A percentile compares a stretch with the other conserved stretches of the same genome.
Conservation (phyloP, 2,888 invertebrate genomes). For the Cyaniris semiargus region DNA sequence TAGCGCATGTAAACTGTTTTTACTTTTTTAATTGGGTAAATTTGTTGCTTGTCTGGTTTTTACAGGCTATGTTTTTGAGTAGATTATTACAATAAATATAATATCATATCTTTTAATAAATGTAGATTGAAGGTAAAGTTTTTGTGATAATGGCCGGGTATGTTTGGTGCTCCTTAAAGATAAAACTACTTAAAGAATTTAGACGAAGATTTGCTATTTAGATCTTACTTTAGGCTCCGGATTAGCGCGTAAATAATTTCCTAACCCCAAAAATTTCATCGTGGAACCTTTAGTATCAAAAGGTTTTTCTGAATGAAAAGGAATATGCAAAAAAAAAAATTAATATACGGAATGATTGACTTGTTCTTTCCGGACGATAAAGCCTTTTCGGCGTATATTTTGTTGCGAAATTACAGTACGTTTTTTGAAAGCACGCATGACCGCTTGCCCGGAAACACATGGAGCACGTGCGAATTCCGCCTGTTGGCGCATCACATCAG, state of each 20-base stretch:
- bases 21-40: too few species aligned
- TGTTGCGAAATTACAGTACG: conserved; percentile 8
- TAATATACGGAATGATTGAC: conserved; percentile 3
- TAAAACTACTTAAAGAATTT: too few species aligned
- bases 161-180: too few species aligned
- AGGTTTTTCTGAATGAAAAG: background rate
- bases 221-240: background rate
- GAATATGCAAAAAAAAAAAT: background rate
- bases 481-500: background rate
- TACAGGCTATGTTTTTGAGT: too few species aligned
- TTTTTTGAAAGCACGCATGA: conserved; percentile 10
- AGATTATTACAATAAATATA: too few species aligned
- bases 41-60: too few species aligned
- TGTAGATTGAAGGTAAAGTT: too few species aligned
- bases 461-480: background rate
- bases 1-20: too few species aligned
- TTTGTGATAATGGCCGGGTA: too few species aligned
- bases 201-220: too few species aligned
- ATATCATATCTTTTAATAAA: too few species aligned
- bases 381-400: background rate
- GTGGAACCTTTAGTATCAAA: background rate
- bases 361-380: background rate
- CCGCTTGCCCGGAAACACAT: background rate
- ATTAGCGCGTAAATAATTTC: background rate
- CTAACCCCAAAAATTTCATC: too few species aligned